A percentile compares a stretch with the other conserved stretches of the same genome.
These are phyloP conservation scores for Tribolium madens DNA, from an alignment of 1,140 invertebrate genomes.

Conservation along the genomic window DNA sequence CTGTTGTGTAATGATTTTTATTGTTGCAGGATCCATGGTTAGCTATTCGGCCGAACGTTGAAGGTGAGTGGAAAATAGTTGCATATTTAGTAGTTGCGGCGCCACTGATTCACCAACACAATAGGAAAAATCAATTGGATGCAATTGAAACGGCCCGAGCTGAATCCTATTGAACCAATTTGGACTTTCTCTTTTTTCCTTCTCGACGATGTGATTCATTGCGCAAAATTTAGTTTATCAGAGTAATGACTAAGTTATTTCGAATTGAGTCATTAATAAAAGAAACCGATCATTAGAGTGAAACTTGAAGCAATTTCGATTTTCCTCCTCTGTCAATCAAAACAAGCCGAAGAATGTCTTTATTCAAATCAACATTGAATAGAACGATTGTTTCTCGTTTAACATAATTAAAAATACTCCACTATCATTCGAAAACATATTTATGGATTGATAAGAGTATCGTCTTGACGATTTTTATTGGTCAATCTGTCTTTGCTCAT, in stretches of 20 bases:
- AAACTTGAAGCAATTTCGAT: slow-evolving; percentile 12
- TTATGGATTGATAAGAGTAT: slow-evolving; percentile 13
- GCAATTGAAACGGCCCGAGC: slow-evolving; percentile 4
- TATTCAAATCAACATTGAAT: slow-evolving; percentile 10
- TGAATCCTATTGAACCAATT: neutral
- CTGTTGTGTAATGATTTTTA: neutral
- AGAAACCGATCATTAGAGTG: slow-evolving; percentile 26
- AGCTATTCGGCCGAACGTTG: neutral
- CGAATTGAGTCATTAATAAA: slow-evolving; percentile 13
- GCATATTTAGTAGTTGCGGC: slow-evolving; percentile 25
- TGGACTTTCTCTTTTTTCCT: neutral
- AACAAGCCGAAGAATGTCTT: neutral
- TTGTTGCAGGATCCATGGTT: slow-evolving; percentile 29
- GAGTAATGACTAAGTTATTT: neutral
- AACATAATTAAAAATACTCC: slow-evolving; percentile 18
- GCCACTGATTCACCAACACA: slow-evolving; percentile 5
- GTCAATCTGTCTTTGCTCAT: slow-evolving; percentile 5
- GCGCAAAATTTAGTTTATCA: neutral
- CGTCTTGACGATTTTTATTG: slow-evolving; percentile 5
- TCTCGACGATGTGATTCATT: neutral
- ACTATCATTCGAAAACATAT: slow-evolving; percentile 29
- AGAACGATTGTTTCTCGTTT: neutral
- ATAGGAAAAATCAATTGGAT: slow-evolving; percentile 18
- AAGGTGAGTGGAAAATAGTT: slow-evolving; percentile 2
- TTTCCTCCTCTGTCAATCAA: slow-evolving; percentile 15